Base-by-base conservation (phyloP, 2,113 vertebrate genomes). In the Coreoperca whiteheadi region DNA sequence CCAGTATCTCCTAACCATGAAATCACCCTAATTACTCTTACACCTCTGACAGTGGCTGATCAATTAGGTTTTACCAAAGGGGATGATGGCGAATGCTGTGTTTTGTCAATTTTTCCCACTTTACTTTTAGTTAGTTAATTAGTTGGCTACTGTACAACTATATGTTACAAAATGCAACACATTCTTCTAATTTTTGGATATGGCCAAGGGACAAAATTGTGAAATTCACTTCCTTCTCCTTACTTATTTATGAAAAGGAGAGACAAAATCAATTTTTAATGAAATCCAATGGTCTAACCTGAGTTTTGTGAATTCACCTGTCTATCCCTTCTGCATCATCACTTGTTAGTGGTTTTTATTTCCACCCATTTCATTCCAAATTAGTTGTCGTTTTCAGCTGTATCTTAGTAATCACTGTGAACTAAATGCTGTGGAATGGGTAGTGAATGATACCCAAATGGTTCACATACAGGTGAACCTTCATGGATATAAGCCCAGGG, bases 1-100 rank as follows among this genome's bases (percentile, higher is more conserved):
- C 18, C 0, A 3, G 23, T 1, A 41, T 43, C 74, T 20, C 28
- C 30, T 34, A 30, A 48, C 66, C 75, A 77, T 69, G 41, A 86
- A 86, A 82, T 86, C 34, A 61, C 21, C 61, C 30, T 34, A 74
- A 82, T 84, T 82, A 77, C 75, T 84, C 59, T 60, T 23, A 61
- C 59, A 64, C 41, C 61, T 60, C 66, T 57, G 68, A 88, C 81
- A 50, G 54, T 8, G 75, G 67, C 43, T 64, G 64, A 89, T 89
- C n/a, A 2, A 32, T 64, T 73, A 57, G 48, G 60, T 60, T 39
- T 57, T 0, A 75, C 43, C 48, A 18, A 50, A 69, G 23, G 68
- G 25, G 0, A n/a, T 20, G 15, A 65, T 34, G 28, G 73, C 32
- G 70, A 64, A n/a, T n/a, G 25, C 23, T 34, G 37, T 14, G 10